phyloP scores from a whole-genome alignment of 2,888 invertebrate genomes.

The Corbicula japonica region DNA sequence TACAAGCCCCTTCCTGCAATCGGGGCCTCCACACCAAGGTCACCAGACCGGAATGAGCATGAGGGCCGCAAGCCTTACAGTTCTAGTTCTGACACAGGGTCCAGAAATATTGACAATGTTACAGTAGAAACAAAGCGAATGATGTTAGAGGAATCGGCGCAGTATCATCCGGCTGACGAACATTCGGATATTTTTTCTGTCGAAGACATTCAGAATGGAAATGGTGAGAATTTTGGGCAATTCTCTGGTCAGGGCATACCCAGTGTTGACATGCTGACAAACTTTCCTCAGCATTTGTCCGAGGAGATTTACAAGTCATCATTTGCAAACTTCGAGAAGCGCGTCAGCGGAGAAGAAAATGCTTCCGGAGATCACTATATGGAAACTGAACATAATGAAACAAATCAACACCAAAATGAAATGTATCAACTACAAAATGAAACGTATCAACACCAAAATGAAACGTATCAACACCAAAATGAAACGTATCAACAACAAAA shows the following conservation, averaged over 20 bases:
- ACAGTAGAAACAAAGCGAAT: constrained; percentile 51
- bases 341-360: constrained; percentile 10
- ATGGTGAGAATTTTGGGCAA: background rate
- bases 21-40: constrained; percentile 51
- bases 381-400: background rate
- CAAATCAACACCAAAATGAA: background rate
- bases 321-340: constrained; percentile 46
- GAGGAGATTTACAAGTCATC: constrained; percentile 59
- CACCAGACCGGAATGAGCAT: constrained; percentile 12
- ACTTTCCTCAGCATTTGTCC: constrained; percentile 57
- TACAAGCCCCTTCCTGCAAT: constrained; percentile 77
- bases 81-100: background rate
- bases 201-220: constrained; percentile 64
- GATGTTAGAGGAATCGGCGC: constrained; percentile 28
- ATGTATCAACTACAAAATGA: too few relatives aligned
- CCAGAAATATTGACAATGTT: constrained; percentile 39
- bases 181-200: constrained; percentile 40
- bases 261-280: constrained; percentile 52
- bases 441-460: too few relatives aligned
- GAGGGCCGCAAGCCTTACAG: background rate
- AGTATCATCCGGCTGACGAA: constrained; percentile 55
- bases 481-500: too few relatives aligned
- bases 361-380: background rate
- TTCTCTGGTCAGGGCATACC: constrained; percentile 40
- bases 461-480: too few relatives aligned